A percentile compares a stretch with the other conserved stretches of the same genome.
These are phyloP conservation scores for Dipus sagitta DNA, from an alignment of 2,797 vertebrate genomes.

Conservation along the genomic window DNA sequence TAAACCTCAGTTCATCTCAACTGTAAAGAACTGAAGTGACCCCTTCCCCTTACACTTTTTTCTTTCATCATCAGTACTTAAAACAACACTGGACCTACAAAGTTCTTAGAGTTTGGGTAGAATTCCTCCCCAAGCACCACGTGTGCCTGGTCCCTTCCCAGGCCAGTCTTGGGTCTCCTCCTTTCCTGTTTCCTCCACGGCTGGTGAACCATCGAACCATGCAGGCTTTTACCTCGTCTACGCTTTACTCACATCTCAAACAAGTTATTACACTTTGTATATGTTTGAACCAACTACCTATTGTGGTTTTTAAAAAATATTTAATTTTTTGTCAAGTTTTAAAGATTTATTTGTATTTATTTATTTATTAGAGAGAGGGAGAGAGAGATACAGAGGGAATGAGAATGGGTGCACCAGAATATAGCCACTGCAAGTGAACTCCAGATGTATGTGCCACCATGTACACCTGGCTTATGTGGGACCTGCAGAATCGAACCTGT, in stretches of 20 bases:
- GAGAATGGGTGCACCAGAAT: no score
- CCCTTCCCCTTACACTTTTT: background rate
- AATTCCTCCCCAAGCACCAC: background rate
- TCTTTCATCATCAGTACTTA: slow-evolving; percentile 9
- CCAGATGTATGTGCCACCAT: no score
- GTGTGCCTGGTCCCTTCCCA: background rate
- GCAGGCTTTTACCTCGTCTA: slow-evolving; percentile 35
- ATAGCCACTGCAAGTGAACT: no score
- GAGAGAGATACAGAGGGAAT: no score
- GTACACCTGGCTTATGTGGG: no score
- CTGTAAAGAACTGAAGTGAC: background rate
- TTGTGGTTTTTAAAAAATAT: no score
- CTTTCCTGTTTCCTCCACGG: background rate
- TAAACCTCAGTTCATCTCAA: background rate
- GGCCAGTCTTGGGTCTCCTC: background rate
- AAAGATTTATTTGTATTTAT: no score
- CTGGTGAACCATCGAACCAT: background rate
- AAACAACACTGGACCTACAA: background rate
- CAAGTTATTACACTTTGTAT: background rate
- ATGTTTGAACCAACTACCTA: background rate
- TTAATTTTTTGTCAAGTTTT: no score
- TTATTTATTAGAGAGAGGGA: no score
- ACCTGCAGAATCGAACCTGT: no score
- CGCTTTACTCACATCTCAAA: slow-evolving; percentile 24
- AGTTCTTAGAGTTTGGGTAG: slow-evolving; percentile 8